These are phyloP conservation scores for Dipodomys stephensi DNA, from an alignment of 2,113 vertebrate species.

Conservation along the genomic window DNA sequence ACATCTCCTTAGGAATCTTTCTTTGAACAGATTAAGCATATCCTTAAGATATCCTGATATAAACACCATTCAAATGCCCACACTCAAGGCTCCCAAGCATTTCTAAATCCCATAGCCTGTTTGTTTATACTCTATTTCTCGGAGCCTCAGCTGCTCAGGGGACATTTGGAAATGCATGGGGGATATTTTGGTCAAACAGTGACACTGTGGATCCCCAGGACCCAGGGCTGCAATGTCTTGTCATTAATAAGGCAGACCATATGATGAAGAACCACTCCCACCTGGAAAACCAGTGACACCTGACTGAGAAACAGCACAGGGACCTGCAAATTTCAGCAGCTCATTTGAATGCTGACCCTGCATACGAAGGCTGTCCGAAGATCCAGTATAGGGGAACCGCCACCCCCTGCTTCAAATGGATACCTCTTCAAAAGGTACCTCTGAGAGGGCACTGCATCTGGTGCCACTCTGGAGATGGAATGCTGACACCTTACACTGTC, in stretches of 20 bases:
- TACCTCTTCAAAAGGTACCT: not conserved
- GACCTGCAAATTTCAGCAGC: no score
- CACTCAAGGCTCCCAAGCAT: not conserved
- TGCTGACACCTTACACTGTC: no score
- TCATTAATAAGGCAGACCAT: not conserved
- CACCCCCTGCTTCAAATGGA: not conserved
- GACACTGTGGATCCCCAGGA: not conserved
- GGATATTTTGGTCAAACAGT: not conserved
- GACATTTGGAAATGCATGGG: not conserved
- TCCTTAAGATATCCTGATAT: not conserved
- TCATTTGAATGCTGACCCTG: no score
- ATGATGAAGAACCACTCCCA: not conserved
- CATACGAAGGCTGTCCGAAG: no score
- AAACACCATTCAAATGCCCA: not conserved
- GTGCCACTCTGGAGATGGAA: fast-evolving
- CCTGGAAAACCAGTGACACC: no score
- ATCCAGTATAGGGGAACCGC: no score
- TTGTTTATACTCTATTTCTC: not conserved
- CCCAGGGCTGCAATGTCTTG: not conserved
- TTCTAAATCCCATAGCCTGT: not conserved
- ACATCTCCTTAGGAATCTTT: slow-evolving; percentile 42
- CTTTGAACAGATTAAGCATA: slow-evolving; percentile 37
- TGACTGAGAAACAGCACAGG: no score
- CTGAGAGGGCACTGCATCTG: not conserved
- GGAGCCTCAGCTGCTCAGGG: not conserved